These are phyloP conservation scores for Thalpophila matura DNA, from an alignment of 2,888 invertebrate genomes.

Conservation along the genomic window DNA sequence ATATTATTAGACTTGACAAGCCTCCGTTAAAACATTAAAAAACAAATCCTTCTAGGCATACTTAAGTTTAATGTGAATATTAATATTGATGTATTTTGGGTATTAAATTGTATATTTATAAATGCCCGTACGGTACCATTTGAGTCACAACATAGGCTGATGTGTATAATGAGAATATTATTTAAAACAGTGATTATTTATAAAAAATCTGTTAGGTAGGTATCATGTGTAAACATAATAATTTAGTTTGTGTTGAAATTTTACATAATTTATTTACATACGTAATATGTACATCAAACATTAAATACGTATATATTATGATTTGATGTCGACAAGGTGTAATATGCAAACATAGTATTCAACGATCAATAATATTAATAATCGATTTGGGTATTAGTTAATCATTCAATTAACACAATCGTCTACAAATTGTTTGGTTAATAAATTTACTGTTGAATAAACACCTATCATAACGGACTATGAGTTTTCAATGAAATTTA, in stretches of 20 bases:
- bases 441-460: constrained; percentile 70
- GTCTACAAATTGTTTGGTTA: constrained; percentile 51
- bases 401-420: constrained; percentile 50
- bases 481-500: constrained; percentile 71
- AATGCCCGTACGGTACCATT: background rate
- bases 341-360: constrained; percentile 40
- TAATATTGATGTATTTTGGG: background rate
- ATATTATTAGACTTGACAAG: too few relatives aligned
- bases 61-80: background rate
- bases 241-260: constrained; percentile 34
- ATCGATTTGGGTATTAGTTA: constrained; percentile 49
- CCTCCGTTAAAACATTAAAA: too few relatives aligned
- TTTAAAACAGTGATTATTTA: background rate
- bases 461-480: constrained; percentile 71
- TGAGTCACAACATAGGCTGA: background rate
- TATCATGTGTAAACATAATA: constrained; percentile 16
- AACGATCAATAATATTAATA: constrained; percentile 42
- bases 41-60: too few relatives aligned
- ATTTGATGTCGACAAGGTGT: constrained; percentile 43
- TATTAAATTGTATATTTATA: constrained; percentile 4
- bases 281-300: constrained; percentile 7
- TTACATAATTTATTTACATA: constrained; percentile 44
- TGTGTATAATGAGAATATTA: too few relatives aligned
- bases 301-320: constrained; percentile 18
- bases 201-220: constrained; percentile 16